Evolutionary conservation across 2,113 vertebrate genomes (phyloP).

Genomic region (Rynchops niger): DNA sequence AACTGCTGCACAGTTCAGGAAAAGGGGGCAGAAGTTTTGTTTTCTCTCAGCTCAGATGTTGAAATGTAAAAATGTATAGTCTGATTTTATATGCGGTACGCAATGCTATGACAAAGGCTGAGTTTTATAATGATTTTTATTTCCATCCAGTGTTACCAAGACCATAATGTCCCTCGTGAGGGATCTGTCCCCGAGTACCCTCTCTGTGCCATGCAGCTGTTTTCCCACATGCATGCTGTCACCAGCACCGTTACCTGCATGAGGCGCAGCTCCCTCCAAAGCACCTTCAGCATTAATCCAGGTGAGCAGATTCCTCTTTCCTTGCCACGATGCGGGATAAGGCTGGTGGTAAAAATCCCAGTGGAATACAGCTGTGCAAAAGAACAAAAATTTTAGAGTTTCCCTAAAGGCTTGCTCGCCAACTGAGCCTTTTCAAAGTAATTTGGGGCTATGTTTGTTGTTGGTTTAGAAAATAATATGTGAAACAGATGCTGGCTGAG

Average conservation of each 20-base stretch:
- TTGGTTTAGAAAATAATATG: neutral
- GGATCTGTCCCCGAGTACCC: slow-evolving; percentile 80
- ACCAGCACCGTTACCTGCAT: slow-evolving; percentile 91
- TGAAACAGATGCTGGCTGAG: neutral
- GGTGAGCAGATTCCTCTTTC: slow-evolving; percentile 65
- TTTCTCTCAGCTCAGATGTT: neutral
- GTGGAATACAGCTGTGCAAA: neutral
- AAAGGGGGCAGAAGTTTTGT: neutral
- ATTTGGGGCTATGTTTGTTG: neutral
- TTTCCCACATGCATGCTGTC: slow-evolving; percentile 91
- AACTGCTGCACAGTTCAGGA: neutral
- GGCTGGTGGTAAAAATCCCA: neutral
- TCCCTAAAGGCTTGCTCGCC: neutral
- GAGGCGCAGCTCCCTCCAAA: slow-evolving; percentile 86
- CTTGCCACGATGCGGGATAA: neutral
- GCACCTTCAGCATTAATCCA: slow-evolving; percentile 87
- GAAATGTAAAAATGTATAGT: neutral
- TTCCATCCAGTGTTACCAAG: slow-evolving; percentile 80
- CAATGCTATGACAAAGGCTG: fast-evolving
- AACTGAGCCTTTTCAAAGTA: neutral
- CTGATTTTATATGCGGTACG: fast-evolving
- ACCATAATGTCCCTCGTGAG: slow-evolving; percentile 78
- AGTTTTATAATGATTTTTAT: neutral
- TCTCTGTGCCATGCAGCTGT: slow-evolving; percentile 93
- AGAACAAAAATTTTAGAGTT: neutral